Conservation (phyloP, 2,888 invertebrate genomes). For the Eumacrocentrus americanus region DNA sequence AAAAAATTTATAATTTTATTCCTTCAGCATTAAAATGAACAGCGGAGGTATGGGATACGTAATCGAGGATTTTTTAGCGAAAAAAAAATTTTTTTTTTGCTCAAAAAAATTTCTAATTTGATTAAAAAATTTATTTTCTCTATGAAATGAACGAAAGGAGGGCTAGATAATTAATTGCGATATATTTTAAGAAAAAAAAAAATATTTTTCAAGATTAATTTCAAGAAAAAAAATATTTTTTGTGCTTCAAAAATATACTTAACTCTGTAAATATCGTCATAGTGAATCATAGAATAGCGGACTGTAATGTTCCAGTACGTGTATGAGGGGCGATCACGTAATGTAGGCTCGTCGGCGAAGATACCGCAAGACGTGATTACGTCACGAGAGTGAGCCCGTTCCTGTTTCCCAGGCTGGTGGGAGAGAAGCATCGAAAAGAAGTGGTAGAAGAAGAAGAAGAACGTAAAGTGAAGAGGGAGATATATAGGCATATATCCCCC, state of each 20-base stretch:
- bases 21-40: too few species aligned
- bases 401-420: conserved; percentile 32
- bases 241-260: neutral
- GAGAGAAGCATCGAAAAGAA: conserved; percentile 5
- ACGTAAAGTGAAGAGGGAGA: conserved; percentile 7
- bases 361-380: conserved; percentile 58
- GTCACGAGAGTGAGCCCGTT: conserved; percentile 46
- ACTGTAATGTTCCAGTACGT: conserved; percentile 8
- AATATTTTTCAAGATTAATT: too few species aligned
- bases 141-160: too few species aligned
- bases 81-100: too few species aligned
- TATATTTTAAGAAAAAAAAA: too few species aligned
- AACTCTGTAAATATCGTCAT: neutral
- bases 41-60: too few species aligned
- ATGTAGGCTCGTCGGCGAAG: conserved; percentile 59
- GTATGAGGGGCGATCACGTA: conserved; percentile 51
- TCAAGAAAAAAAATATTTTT: neutral
- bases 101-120: too few species aligned
- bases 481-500: neutral
- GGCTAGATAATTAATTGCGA: too few species aligned
- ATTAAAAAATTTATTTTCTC: too few species aligned
- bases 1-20: too few species aligned
- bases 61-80: too few species aligned
- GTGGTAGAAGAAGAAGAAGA: conserved; percentile 15
- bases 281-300: neutral